Base-by-base conservation (phyloP, 2,797 vertebrate genomes). In the Alosa sapidissima region DNA sequence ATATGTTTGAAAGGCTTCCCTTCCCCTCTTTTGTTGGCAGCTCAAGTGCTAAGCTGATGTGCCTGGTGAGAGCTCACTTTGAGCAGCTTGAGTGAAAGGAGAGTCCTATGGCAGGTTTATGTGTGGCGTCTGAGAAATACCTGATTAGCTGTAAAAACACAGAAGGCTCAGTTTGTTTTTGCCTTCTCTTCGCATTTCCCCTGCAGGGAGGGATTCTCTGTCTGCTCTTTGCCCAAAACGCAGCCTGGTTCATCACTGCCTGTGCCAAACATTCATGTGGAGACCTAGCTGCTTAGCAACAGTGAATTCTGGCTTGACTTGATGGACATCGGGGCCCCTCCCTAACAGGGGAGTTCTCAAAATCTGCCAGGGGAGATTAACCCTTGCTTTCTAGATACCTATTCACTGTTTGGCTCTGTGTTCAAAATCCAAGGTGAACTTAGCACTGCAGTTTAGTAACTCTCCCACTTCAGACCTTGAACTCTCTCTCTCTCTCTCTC, bases 251-350 rank as follows among this genome's bases (percentile, higher is more conserved):
- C 36, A 19, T 21, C 72, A 47, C 36, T 78, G 72, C 36, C 65
- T 5, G 60, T 24, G 47, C 48, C 58, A 60, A 49, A 62, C 49
- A 47, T 48, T n/a, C 82, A 68, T 62, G 72, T 49, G 58, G 48
- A 49, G 78, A 51, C 78, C 81, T 68, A 58, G 88, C 84, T 88
- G 86, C 84, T 88, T 83, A 78, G 89, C 82, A 87, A 88, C 85
- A 19, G 45, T 45, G 75, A 86, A 88, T 86, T 84, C 84, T 87
- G 78, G 85, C 85, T 86, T 51, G 49, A 52, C 41, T 45, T 85
- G 86, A 84, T 78, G 55, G 55, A 28, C 41, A 16, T 24, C 36
- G 82, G 60, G 83, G 62, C 1, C 0, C 88, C 87, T 33, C 86
- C 19, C 41, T 90, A 65, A 7, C 49, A 49, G 81, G 60, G 0